phyloP scores from a whole-genome alignment of 2,113 vertebrate genomes.

The Rhinopomastus cyanomelas region DNA sequence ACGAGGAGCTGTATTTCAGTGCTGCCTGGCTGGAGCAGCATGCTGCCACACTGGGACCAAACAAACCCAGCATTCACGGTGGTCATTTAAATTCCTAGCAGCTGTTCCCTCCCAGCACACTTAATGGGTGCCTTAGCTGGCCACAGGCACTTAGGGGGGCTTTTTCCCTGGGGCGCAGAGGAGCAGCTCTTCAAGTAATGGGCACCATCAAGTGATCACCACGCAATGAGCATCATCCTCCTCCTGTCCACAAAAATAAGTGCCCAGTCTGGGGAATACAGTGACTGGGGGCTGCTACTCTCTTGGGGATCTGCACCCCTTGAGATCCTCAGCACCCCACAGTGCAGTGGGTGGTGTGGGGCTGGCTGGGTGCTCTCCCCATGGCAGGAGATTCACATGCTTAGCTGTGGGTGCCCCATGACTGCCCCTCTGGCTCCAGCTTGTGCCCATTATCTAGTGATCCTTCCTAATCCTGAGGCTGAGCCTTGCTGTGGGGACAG shows the following conservation, averaged over 20 bases:
- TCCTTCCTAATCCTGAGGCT: neutral
- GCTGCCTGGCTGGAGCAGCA: neutral
- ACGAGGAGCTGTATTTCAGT: neutral
- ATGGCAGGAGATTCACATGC: accelerated
- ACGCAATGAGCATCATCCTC: neutral
- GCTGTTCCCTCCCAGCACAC: neutral
- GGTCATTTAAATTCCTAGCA: constrained; percentile 51
- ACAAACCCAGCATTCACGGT: constrained; percentile 40
- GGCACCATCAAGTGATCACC: too few species aligned
- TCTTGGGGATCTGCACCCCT: neutral
- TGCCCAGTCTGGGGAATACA: accelerated
- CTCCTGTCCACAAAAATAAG: neutral
- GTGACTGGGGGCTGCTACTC: neutral
- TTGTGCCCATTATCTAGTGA: neutral
- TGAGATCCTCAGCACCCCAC: accelerated
- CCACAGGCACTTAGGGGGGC: neutral
- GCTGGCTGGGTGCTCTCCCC: neutral
- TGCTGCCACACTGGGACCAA: neutral
- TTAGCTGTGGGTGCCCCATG: accelerated
- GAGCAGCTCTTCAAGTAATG: neutral
- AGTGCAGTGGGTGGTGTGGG: neutral
- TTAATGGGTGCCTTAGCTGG: neutral
- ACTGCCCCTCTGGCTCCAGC: neutral
- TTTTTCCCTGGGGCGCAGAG: neutral
- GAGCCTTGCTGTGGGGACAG: too few species aligned